Evolutionary conservation across 2,113 vertebrate genomes (phyloP).

Genomic region (Sorex araneus): DNA sequence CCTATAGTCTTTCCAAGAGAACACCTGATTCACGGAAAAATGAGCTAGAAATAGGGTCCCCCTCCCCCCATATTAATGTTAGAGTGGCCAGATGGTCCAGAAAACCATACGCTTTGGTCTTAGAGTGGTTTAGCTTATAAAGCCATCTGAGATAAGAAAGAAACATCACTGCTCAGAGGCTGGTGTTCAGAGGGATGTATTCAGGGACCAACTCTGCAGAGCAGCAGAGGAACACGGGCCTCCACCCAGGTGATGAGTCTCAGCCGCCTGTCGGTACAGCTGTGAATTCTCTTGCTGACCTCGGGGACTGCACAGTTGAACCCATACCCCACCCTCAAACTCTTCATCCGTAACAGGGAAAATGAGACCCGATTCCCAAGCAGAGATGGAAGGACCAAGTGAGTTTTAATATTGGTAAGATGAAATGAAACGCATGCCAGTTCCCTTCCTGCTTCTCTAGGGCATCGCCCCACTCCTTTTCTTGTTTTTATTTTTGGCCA

Average conservation of each 20-base stretch:
- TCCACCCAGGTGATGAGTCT: background rate
- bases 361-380: background rate
- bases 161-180: background rate
- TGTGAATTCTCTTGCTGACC: no score
- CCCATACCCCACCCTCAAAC: no score
- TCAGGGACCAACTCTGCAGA: background rate
- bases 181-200: background rate
- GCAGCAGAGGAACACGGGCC: background rate
- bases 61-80: background rate
- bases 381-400: background rate
- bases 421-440: no score
- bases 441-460: slow-evolving; percentile 1
- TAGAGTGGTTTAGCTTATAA: background rate
- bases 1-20: background rate
- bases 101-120: background rate
- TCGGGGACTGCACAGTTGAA: no score
- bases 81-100: background rate
- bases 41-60: background rate
- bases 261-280: background rate
- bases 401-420: no score
- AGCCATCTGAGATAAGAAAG: background rate
- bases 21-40: background rate
- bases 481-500: no score
- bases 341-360: no score
- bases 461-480: background rate